Evolutionary conservation across 1,140 invertebrate species (phyloP), one percentile per base, ranked within the genome.

Genomic region (Ostrea edulis): DNA sequence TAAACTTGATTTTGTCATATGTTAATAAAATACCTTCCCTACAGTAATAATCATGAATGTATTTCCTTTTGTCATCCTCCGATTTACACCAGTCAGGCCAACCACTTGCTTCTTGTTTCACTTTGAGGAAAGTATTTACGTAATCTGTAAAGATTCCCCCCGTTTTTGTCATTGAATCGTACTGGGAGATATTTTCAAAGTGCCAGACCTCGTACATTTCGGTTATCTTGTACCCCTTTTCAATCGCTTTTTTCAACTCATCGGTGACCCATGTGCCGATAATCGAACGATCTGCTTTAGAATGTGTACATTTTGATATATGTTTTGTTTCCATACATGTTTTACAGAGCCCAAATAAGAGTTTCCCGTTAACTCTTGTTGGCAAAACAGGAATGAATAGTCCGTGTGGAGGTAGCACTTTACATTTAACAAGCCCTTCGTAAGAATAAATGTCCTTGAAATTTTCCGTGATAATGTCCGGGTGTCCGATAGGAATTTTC

Each of bases 21-120:
- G 95, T 92, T 22, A 95, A 84, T 44, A 83, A 53, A 68, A 96
- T 90, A 29, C 93, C 93, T 91, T 95, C 93, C 29, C 87, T 85
- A 44, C 91, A 54, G 0, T 91, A 53, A 91, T 93, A 95, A n/a
- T 93, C 83, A 52, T 86, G 12, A 22, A 95, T 92, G 82, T 95
- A 95, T 92, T 65, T 83, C 25, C 22, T 29, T 62, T 86, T 89
- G 25, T 89, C 86, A 8, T 85, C 86, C 14, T 90, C 90, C 9
- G 91, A 89, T 44, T n/a, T n/a, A n/a, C n/a, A n/a, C n/a, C n/a
- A n/a, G n/a, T n/a, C n/a, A n/a, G n/a, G n/a, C n/a, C 7, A 92
- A 17, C 87, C 90, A 84, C 88, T 90, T 0, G 85, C 62, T 86
- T 92, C 89, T 62, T 91, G 90, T 65, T 91, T 91, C 77, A 90